Conservation (phyloP, 2,888 invertebrate species). For the Amphipyra tragopoginis region DNA sequence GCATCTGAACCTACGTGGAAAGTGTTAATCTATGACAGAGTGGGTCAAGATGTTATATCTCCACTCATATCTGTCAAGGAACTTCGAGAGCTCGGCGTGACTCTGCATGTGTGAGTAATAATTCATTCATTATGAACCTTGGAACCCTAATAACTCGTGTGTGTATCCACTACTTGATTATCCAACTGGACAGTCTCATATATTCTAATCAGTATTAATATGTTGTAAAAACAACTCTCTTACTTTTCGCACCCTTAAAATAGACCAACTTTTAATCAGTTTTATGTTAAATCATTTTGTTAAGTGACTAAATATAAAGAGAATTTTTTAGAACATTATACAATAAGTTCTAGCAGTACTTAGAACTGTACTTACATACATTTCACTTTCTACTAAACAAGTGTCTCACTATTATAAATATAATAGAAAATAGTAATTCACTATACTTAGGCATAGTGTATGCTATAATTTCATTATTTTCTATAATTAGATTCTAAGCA, state of each 20-base stretch:
- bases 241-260: neutral
- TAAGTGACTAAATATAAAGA: no score
- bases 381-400: no score
- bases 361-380: no score
- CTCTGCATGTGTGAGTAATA: constrained; percentile 97
- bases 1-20: constrained; percentile 98
- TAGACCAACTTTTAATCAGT: neutral
- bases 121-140: constrained; percentile 5
- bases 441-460: no score
- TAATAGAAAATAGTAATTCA: no score
- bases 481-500: no score
- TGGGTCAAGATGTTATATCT: constrained; percentile 99
- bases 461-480: no score
- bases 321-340: no score
- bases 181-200: neutral
- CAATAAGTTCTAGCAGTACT: no score
- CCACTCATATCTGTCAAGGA: constrained; percentile 99
- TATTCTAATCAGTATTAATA: no score
- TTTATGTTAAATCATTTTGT: no score
- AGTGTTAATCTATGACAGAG: constrained; percentile 98
- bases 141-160: neutral
- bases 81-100: constrained; percentile 98
- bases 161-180: neutral
- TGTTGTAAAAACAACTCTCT: neutral
- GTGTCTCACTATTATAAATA: no score